Percentiles rank a stretch among this genome's conserved stretches.
Evolutionary conservation across 2,797 vertebrate species (phyloP).

Genomic region (Holocentrus rufus): DNA sequence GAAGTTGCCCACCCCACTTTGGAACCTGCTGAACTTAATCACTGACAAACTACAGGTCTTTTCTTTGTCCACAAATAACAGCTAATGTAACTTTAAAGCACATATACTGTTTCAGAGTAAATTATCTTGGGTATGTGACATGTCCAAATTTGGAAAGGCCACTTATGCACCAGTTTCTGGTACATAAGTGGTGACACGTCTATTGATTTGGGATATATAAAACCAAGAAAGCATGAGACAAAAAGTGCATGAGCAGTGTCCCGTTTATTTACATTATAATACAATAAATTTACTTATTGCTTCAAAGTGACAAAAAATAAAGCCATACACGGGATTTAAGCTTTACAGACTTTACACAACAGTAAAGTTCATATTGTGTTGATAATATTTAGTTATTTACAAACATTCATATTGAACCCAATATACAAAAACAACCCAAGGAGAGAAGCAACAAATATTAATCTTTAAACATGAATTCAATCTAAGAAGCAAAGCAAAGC

Average conservation of each 20-base stretch:
- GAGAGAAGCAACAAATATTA: not conserved
- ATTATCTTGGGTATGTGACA: too few species aligned
- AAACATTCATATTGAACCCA: slow-evolving; percentile 20
- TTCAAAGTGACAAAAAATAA: slow-evolving; percentile 24
- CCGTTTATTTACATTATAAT: slow-evolving; percentile 56
- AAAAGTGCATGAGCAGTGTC: slow-evolving; percentile 16
- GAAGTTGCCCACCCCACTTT: too few species aligned
- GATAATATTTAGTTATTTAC: slow-evolving; percentile 7
- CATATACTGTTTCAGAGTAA: too few species aligned
- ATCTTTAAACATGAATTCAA: slow-evolving; percentile 19
- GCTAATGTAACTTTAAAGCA: too few species aligned
- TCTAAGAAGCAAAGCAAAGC: too few species aligned
- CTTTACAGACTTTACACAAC: slow-evolving; percentile 30
- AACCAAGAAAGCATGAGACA: not conserved
- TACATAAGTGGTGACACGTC: too few species aligned
- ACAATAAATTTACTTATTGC: slow-evolving; percentile 14
- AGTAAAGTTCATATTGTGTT: slow-evolving; percentile 20
- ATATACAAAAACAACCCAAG: slow-evolving; percentile 20
- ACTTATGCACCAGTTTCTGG: too few species aligned
- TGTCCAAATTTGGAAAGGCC: too few species aligned
- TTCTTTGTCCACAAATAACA: too few species aligned
- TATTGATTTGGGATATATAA: too few species aligned
- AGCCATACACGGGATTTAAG: slow-evolving; percentile 1
- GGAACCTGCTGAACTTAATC: too few species aligned
- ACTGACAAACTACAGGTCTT: too few species aligned